Percentiles rank a stretch among this genome's conserved stretches.
Conservation (phyloP, 2,888 invertebrate species). For the Pogonocherus hispidulus region DNA sequence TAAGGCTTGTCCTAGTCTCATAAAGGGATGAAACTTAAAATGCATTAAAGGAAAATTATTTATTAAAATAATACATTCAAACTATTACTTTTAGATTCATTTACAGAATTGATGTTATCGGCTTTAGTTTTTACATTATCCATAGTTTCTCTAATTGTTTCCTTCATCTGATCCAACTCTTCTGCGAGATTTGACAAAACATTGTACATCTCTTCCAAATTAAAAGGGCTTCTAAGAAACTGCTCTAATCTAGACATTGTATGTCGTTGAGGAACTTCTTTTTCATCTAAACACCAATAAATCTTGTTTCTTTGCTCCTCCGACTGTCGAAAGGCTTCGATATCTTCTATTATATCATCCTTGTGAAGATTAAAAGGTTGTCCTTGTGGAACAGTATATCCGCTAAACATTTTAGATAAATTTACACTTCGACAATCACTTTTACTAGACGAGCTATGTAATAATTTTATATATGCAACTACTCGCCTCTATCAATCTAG, state of each 20-base stretch:
- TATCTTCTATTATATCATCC: constrained; percentile 56
- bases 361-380: constrained; percentile 47
- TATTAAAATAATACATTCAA: too few species aligned
- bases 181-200: constrained; percentile 42
- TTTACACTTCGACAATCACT: too few species aligned
- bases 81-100: too few species aligned
- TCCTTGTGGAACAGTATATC: constrained; percentile 42
- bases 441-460: too few species aligned
- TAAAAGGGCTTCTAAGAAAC: constrained; percentile 58
- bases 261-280: constrained; percentile 55
- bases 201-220: constrained; percentile 52
- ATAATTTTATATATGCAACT: too few species aligned
- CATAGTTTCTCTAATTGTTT: constrained; percentile 46
- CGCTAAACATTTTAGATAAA: constrained; percentile 58
- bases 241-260: constrained; percentile 57
- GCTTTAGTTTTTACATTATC: constrained; percentile 42
- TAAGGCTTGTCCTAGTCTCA: too few species aligned
- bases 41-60: too few species aligned
- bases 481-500: too few species aligned
- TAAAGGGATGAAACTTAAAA: too few species aligned
- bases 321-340: constrained; percentile 49
- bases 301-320: constrained; percentile 57
- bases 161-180: constrained; percentile 48
- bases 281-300: constrained; percentile 58
- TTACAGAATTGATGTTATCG: not conserved